Conservation (phyloP, 2,888 invertebrate species). For the Aquatica leii region DNA sequence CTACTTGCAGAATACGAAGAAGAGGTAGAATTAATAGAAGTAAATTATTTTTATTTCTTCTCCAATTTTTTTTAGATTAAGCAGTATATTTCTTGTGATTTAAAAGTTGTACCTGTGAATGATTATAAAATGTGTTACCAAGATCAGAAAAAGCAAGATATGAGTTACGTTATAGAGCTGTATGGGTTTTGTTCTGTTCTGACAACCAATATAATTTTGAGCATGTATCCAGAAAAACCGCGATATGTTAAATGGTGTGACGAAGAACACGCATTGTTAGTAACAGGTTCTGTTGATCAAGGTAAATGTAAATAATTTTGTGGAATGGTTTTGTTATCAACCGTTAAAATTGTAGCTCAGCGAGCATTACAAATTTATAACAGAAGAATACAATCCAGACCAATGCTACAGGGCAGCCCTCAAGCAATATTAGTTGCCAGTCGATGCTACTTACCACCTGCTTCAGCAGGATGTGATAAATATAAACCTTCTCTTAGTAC, state of each 20-base stretch:
- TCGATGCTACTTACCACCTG: background rate
- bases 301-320: too few relatives aligned
- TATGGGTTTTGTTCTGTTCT: background rate
- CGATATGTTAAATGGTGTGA: background rate
- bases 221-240: background rate
- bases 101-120: too few relatives aligned
- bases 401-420: background rate
- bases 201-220: background rate
- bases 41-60: too few relatives aligned
- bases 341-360: background rate
- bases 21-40: too few relatives aligned
- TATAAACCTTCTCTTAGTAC: too few relatives aligned
- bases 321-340: background rate
- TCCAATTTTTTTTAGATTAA: too few relatives aligned
- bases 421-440: background rate
- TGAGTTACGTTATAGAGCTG: too few relatives aligned
- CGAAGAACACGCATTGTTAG: background rate
- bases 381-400: background rate
- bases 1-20: too few relatives aligned
- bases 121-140: too few relatives aligned
- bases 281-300: background rate
- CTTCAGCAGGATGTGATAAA: too few relatives aligned
- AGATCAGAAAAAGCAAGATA: too few relatives aligned
- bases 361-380: background rate
- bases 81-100: too few relatives aligned